Conservation (phyloP, 2,797 vertebrate species). For the Antrozous pallidus region DNA sequence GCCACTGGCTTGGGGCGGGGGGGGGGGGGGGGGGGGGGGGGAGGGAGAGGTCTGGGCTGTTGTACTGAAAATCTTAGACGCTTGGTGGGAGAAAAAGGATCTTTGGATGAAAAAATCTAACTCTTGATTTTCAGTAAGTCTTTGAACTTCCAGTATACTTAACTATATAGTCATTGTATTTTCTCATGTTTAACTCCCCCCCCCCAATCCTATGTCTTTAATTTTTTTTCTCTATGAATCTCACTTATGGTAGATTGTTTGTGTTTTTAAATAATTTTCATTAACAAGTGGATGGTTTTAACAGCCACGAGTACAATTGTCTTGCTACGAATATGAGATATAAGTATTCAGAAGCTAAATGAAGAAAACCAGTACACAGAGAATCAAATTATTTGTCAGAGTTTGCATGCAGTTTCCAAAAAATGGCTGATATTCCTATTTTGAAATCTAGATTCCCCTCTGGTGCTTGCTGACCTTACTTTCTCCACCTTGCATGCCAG, state of each 20-base stretch:
- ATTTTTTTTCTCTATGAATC: conserved; percentile 25
- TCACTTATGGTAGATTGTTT: conserved; percentile 60
- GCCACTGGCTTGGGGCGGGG: conserved; percentile 66
- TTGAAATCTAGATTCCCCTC: conserved; percentile 49
- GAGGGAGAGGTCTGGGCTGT: conserved; percentile 63
- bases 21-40: conserved; percentile 63
- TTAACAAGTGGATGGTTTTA: conserved; percentile 37
- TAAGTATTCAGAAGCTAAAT: conserved; percentile 52
- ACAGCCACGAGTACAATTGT: conserved; percentile 26
- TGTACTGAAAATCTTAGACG: conserved; percentile 72
- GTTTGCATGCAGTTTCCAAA: conserved; percentile 35
- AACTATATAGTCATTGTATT: conserved; percentile 54
- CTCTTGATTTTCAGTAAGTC: conserved; percentile 83
- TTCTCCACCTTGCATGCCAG: conserved; percentile 61
- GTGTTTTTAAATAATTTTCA: conserved; percentile 56
- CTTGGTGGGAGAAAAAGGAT: conserved; percentile 77
- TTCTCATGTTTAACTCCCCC: conserved; percentile 53
- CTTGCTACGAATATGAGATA: conserved; percentile 22
- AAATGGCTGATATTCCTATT: conserved; percentile 58
- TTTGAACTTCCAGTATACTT: conserved; percentile 75
- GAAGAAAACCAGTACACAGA: conserved; percentile 1
- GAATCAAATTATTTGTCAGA: conserved; percentile 69
- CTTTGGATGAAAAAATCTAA: conserved; percentile 78
- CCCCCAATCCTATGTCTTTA: neutral
- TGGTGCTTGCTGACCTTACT: conserved; percentile 55